Conservation (phyloP, 64 coral and sea anemone genomes). For the Montipora cactus region DNA sequence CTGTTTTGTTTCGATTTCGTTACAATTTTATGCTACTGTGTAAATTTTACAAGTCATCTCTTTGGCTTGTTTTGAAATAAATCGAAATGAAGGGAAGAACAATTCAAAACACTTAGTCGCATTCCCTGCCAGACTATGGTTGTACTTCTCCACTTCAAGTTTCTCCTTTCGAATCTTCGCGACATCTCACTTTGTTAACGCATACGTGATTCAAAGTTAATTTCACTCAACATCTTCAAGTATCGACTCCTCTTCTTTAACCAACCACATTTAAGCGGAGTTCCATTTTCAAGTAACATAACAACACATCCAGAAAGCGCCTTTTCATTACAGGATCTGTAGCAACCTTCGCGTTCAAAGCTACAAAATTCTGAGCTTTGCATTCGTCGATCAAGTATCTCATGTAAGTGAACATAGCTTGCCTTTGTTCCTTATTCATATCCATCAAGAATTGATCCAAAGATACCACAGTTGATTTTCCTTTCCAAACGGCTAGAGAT, state of each 20-base stretch:
- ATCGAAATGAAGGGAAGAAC: too few relatives aligned
- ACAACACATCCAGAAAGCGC: conserved; percentile 80
- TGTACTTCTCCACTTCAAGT: background rate
- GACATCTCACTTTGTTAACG: background rate
- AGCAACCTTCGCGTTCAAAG: conserved; percentile 84
- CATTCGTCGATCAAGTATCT: conserved; percentile 83
- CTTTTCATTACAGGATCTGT: conserved; percentile 69
- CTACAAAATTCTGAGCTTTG: conserved; percentile 78
- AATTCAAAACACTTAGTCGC: background rate
- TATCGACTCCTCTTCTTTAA: background rate
- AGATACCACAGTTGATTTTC: conserved; percentile 47
- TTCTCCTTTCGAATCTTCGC: background rate
- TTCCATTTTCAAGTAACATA: conserved; percentile 89
- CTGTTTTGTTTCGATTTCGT: background rate
- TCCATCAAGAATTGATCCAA: conserved; percentile 86
- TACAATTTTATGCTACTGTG: background rate
- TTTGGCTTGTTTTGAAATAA: background rate
- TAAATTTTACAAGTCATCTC: background rate
- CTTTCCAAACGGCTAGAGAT: conserved; percentile 81
- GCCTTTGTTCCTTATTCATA: conserved; percentile 87
- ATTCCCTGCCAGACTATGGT: background rate
- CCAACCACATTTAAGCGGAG: conserved; percentile 3
- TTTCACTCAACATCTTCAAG: background rate
- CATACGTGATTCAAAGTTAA: background rate
- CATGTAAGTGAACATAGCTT: conserved; percentile 82